Base-by-base conservation (phyloP, 1,140 invertebrate genomes). In the Lepidotrigona ventralis region DNA sequence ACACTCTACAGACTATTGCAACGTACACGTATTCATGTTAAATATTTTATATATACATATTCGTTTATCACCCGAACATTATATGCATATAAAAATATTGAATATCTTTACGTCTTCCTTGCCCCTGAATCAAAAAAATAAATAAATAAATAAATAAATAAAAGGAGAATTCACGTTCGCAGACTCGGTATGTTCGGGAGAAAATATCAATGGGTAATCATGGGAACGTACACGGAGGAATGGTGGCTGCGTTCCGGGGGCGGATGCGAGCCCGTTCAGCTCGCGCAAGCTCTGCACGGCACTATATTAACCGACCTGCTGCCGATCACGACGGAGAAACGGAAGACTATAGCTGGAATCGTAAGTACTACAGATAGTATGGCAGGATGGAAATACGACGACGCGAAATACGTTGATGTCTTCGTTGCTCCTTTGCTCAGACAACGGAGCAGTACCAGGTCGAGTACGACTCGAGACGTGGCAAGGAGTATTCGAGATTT, bases 131-230 rank as follows among this genome's bases (percentile, higher is more conserved):
- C 33, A 33, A 33, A 33, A 8, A 46, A 46, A 46, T n/a, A n/a
- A n/a, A n/a, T n/a, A n/a, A n/a, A n/a, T n/a, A n/a, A n/a, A n/a
- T n/a, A n/a, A n/a, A n/a, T n/a, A 9, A 46, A 46, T 0, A 46
- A 46, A 9, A 46, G 39, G 8, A 46, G 8, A 46, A 46, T 46
- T 19, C 15, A 9, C 46, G 2, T 72, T 70, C 81, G 12, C 89
- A 97, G 96, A 85, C 93, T 96, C 93, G 97, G 98, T 90, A 95
- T 99, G 96, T 99, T 96, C 90, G 98, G 98, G 0, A 94, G 97
- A 8, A 97, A 98, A 84, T 99, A 99, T 94, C 98, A 99, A 90
- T 99, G 99, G 99, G 96, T 99, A 1, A 97, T 99, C 15, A 97
- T 98, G 94, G 98, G 98, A 1, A 98, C 97, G 54, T 98, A 97